phyloP scores from a whole-genome alignment of 2,888 invertebrate species.

The Ctenicera cuprea region DNA sequence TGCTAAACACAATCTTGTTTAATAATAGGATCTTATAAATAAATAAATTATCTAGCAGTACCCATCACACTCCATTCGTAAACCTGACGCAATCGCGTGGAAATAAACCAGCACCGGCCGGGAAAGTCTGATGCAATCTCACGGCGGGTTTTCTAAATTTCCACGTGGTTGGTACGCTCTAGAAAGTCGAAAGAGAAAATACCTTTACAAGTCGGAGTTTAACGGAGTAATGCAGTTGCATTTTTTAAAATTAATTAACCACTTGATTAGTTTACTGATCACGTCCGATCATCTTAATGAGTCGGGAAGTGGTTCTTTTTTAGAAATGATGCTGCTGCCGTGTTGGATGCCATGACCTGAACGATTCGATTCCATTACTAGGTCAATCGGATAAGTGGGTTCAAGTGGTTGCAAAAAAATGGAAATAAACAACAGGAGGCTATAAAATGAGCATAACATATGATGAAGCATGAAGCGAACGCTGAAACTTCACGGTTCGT shows the following conservation, averaged over 20 bases:
- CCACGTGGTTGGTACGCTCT: neutral
- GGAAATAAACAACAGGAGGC: neutral
- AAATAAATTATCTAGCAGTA: neutral
- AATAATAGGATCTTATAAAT: conserved; percentile 1
- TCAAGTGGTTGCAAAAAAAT: neutral
- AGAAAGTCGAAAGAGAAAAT: neutral
- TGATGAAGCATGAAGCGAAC: neutral
- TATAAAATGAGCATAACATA: neutral
- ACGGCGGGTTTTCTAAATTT: conserved; percentile 1
- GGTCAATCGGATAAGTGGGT: conserved; percentile 11
- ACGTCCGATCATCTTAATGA: conserved; percentile 3
- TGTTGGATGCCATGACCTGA: neutral
- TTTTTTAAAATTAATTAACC: neutral
- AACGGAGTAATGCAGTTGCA: too few species aligned
- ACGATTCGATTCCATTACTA: conserved; percentile 1
- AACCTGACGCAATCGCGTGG: conserved; percentile 18
- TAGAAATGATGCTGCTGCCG: neutral
- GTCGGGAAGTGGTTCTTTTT: neutral
- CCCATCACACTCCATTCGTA: neutral
- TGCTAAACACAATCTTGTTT: neutral
- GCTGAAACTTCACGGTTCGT: neutral
- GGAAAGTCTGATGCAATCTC: conserved; percentile 18
- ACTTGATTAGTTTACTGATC: neutral
- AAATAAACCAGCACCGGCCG: conserved; percentile 3
- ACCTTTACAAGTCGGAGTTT: too few species aligned